Conservation (phyloP, 2,113 vertebrate species). For the Turnix velox region DNA sequence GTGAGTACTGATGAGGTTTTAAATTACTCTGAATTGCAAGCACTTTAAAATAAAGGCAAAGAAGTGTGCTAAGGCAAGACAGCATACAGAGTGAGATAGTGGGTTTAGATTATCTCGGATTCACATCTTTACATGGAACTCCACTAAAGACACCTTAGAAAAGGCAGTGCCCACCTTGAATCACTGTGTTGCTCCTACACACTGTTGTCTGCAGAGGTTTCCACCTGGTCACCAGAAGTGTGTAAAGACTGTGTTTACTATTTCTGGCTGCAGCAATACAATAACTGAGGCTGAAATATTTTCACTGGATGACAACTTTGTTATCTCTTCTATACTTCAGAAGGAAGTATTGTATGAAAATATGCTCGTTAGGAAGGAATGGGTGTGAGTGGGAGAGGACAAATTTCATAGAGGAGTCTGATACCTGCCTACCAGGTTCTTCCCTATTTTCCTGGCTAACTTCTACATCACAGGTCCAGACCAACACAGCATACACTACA, state of each 20-base stretch:
- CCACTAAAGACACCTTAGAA: not conserved
- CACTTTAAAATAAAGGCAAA: conserved; percentile 39
- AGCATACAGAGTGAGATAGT: not conserved
- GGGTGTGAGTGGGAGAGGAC: not conserved
- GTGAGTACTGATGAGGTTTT: conserved; percentile 49
- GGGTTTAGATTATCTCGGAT: not conserved
- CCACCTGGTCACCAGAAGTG: not conserved
- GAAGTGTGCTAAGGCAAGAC: not conserved
- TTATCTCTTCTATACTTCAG: not conserved
- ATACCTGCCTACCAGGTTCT: not conserved
- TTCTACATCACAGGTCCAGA: not conserved
- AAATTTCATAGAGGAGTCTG: not conserved
- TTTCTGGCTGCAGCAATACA: fast-evolving
- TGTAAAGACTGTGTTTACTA: not conserved
- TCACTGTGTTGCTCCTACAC: not conserved
- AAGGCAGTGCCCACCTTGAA: not conserved
- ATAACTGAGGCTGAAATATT: not conserved
- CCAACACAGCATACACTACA: not conserved
- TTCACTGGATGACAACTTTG: not conserved
- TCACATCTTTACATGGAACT: not conserved
- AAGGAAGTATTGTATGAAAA: too few species aligned
- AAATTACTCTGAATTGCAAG: conserved; percentile 42
- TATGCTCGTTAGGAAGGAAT: not conserved
- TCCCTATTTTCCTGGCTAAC: not conserved
- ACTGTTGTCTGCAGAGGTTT: not conserved